Evolutionary conservation across 92 coral and sea anemone genomes (phyloP).

Genomic region (Pocillopora grandis): DNA sequence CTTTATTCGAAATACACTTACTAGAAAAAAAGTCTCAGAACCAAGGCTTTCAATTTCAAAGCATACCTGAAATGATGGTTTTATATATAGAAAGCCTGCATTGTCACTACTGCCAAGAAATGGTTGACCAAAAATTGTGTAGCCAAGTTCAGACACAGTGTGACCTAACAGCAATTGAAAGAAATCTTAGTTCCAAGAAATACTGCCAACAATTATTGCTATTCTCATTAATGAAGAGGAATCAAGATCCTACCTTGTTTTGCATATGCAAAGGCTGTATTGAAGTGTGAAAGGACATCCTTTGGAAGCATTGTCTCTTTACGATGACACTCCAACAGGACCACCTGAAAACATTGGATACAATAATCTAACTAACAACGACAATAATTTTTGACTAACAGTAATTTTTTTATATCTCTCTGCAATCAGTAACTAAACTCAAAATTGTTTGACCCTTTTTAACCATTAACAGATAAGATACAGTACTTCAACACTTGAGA

Average conservation of each 20-base stretch:
- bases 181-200: not conserved
- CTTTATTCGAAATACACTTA: not conserved
- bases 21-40: too few species aligned
- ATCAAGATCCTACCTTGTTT: constrained; percentile 76
- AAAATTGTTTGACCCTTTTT: too few species aligned
- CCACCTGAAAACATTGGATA: constrained; percentile 59
- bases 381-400: too few species aligned
- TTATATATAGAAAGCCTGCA: constrained; percentile 95
- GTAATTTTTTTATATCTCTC: too few species aligned
- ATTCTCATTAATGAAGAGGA: too few species aligned
- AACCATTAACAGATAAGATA: too few species aligned
- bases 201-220: too few species aligned
- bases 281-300: constrained; percentile 96
- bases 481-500: too few species aligned
- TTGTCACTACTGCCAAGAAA: constrained; percentile 92
- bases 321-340: constrained; percentile 84
- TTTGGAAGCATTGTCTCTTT: constrained; percentile 88
- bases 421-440: too few species aligned
- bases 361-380: too few species aligned
- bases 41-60: not conserved
- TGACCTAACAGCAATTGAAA: constrained; percentile 65
- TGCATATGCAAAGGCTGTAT: constrained; percentile 99
- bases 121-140: constrained; percentile 98
- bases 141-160: constrained; percentile 97
- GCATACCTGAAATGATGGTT: constrained; percentile 94